phyloP scores from a whole-genome alignment of 2,888 invertebrate species.

The Tetragonisca angustula region DNA sequence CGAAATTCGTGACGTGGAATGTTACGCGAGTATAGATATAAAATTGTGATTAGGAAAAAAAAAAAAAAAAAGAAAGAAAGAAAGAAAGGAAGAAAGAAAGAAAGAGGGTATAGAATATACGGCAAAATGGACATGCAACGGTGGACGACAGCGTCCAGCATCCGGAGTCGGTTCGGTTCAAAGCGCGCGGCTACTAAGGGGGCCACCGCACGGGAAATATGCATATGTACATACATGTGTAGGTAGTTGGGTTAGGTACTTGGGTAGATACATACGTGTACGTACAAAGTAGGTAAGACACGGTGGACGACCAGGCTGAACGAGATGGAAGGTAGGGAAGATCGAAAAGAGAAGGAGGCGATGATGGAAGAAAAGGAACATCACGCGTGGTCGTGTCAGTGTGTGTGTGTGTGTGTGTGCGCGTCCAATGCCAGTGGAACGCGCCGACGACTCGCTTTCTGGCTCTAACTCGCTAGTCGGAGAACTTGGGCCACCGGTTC shows the following conservation, averaged over 20 bases:
- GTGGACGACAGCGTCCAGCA: neutral
- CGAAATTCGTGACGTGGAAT: neutral
- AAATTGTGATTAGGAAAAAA: too few relatives aligned
- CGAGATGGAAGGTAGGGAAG: slow-evolving; percentile 7
- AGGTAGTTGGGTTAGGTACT: too few relatives aligned
- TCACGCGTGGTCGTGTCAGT: slow-evolving; percentile 46
- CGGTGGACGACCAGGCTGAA: slow-evolving; percentile 5
- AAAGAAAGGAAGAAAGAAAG: neutral
- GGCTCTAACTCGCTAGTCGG: slow-evolving; percentile 41
- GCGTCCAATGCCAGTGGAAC: slow-evolving; percentile 68
- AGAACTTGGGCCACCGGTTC: slow-evolving; percentile 43
- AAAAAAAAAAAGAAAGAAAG: too few relatives aligned
- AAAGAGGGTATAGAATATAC: neutral
- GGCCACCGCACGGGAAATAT: neutral
- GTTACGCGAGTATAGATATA: neutral
- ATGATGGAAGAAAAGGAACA: slow-evolving; percentile 59
- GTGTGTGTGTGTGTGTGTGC: slow-evolving; percentile 14
- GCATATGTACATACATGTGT: too few relatives aligned
- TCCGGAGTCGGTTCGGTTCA: slow-evolving; percentile 10
- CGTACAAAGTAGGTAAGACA: neutral
- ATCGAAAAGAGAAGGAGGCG: slow-evolving; percentile 49
- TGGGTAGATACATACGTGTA: too few relatives aligned
- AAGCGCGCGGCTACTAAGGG: neutral
- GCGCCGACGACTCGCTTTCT: slow-evolving; percentile 59
- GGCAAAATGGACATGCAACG: neutral